A percentile compares a stretch with the other conserved stretches of the same genome.
Evolutionary conservation across 2,888 invertebrate genomes (phyloP).

Genomic region (Priocnemis perturbator): DNA sequence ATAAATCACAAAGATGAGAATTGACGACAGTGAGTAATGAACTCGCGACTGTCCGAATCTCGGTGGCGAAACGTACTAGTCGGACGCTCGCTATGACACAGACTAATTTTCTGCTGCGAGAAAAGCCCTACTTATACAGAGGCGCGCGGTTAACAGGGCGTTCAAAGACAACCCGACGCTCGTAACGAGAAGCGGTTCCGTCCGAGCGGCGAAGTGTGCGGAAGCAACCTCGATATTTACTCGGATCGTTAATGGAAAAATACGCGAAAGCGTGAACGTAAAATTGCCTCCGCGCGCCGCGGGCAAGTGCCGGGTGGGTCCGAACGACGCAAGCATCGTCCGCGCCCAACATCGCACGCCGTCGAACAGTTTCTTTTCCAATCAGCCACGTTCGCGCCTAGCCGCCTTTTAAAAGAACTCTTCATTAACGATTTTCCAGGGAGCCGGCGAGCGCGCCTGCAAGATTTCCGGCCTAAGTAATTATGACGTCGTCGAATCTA

Average conservation of each 20-base stretch:
- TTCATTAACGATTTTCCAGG: too few species aligned
- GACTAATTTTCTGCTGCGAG: too few species aligned
- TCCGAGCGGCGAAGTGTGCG: slow-evolving; percentile 34
- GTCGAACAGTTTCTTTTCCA: not conserved
- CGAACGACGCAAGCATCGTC: slow-evolving; percentile 12
- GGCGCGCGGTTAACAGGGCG: not conserved
- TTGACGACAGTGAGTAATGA: too few species aligned
- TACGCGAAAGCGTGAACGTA: slow-evolving; percentile 54
- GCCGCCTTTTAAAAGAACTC: too few species aligned
- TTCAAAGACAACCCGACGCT: slow-evolving; percentile 1
- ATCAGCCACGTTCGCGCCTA: not conserved
- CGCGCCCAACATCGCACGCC: not conserved
- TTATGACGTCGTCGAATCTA: too few species aligned
- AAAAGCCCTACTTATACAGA: too few species aligned
- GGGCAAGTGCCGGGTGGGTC: not conserved
- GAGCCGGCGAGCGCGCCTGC: too few species aligned
- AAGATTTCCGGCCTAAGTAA: too few species aligned
- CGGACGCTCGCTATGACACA: too few species aligned
- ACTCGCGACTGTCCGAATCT: too few species aligned
- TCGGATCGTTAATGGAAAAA: slow-evolving; percentile 50
- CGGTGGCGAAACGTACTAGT: too few species aligned
- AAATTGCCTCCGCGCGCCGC: slow-evolving; percentile 16
- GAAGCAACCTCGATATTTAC: slow-evolving; percentile 54
- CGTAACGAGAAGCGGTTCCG: slow-evolving; percentile 24
- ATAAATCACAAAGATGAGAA: too few species aligned